Evolutionary conservation across 1,140 invertebrate genomes (phyloP), one percentile per base, ranked within the genome.

Genomic region (Zaprionus camerounensis): DNA sequence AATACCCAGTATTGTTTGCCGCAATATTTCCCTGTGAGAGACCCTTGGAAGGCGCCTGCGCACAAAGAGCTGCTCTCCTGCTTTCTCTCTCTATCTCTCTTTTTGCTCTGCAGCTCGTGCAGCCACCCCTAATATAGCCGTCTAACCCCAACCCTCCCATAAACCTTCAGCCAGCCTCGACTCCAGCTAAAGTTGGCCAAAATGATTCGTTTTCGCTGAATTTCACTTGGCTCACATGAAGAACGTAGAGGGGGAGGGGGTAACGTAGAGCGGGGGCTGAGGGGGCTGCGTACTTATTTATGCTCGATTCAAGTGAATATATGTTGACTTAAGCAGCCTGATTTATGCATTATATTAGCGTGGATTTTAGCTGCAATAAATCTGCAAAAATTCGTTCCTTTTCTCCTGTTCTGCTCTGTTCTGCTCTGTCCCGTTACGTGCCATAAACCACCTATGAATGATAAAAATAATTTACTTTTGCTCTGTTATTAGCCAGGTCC

Each of bases 341-440:
- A 88, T 88, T 88, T 88, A 88, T 88, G 82, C 81, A 88, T 88
- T 83, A 90, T 88, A 90, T 88, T 88, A 79, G 78, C 81, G 70
- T 76, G 71, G 78, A 85, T 90, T 88, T 88, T 81, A 81, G 81
- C 81, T 88, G 75, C 85, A 81, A 81, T 90, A 90, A 90, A 90
- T 90, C 70, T 81, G 68, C 57, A 61, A 61, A 88, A 88, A 88
- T 81, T 69, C 69, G 53, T 58, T 24, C 55, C 17, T 51, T 12
- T n/a, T 22, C 41, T 46, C 41, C 41, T 2, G 6, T n/a, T 34
- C 31, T 34, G 31, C 3, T 34, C 31, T 34, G 6, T n/a, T 34
- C 31, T 34, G 31, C 3, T 34, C 31, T 34, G 9, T 11, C 7
- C 31, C 49, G 49, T 72, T 51, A 80, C 53, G 57, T 80, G 63